Conservation (phyloP, 2,888 invertebrate genomes). For the Lasius fuliginosus region DNA sequence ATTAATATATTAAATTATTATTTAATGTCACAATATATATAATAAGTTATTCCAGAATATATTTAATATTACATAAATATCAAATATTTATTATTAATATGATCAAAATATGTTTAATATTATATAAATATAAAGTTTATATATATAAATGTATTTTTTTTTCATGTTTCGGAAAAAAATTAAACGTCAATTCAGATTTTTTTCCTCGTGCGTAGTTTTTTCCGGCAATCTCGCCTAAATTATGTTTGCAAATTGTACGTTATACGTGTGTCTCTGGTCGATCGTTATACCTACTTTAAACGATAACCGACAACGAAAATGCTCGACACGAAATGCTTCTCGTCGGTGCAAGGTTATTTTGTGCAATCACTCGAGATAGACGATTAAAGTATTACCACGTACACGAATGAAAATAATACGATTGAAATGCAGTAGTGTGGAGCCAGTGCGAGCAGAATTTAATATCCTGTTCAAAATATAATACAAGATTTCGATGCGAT, state of each 20-base stretch:
- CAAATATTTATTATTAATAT: no score
- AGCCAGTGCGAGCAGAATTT: background rate
- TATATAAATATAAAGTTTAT: background rate
- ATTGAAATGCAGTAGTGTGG: constrained; percentile 17
- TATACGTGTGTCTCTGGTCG: background rate
- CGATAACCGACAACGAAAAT: no score
- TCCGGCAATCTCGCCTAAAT: background rate
- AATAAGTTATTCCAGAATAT: background rate
- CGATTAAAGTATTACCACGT: background rate
- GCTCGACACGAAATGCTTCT: background rate
- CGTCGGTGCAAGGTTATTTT: constrained; percentile 4
- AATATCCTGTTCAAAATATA: background rate
- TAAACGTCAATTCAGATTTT: background rate
- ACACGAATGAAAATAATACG: background rate
- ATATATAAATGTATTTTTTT: background rate
- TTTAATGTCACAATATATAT: no score
- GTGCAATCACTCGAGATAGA: constrained; percentile 18
- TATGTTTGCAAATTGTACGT: background rate
- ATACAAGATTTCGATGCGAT: background rate
- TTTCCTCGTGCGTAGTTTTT: background rate
- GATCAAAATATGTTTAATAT: no score
- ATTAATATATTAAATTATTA: background rate
- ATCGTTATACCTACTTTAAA: background rate
- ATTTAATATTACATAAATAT: background rate
- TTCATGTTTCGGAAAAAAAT: background rate